Base-by-base conservation (phyloP, 30 jellyfish, hydroid and myxozoan species). In the Catostylus mosaicus region DNA sequence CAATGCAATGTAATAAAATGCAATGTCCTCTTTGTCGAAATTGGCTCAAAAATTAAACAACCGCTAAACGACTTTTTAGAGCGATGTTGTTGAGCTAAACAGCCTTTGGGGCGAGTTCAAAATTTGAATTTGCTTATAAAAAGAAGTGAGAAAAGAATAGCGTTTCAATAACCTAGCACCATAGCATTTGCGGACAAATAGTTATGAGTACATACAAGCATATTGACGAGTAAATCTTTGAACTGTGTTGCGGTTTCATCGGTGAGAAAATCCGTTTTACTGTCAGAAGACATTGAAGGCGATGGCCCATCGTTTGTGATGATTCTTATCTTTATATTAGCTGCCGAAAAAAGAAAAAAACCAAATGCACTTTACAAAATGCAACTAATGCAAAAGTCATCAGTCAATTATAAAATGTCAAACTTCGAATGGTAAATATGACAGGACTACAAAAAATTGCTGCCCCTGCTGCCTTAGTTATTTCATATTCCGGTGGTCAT, bases 191-290 rank as follows among this genome's bases (percentile, higher is more conserved):
- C 6, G 11, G 19, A 30, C 33, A 50, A 50, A 50, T 50, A 16
- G 20, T 50, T 2, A 3, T 26, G 54, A 7, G 1, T 45, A 77
- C 96, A 24, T 67, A 92, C 98, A 80, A 92, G 88, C 75, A 92
- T 51, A 43, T 96, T 96, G n/a, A 73, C 83, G 22, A 92, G 93
- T 83, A 92, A 50, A 69, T 86, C 95, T 75, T 92, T 86, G 68
- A 92, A 92, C 48, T 92, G 96, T 5, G 84, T 64, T 51, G 96
- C 90, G 37, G 86, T 83, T 26, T 77, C 85, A 30, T 71, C 89
- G 22, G 81, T 70, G 30, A 85, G 73, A 26, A 80, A 18, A 8
- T 75, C 84, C 14, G 89, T 35, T 45, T 78, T 83, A 9, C 82
- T 50, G 26, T 68, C 83, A 27, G 77, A 46, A 19, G 33, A 34